Evolutionary conservation across 2,888 invertebrate genomes (phyloP), one percentile per base, ranked within the genome.

Genomic region (Clivina fossor): DNA sequence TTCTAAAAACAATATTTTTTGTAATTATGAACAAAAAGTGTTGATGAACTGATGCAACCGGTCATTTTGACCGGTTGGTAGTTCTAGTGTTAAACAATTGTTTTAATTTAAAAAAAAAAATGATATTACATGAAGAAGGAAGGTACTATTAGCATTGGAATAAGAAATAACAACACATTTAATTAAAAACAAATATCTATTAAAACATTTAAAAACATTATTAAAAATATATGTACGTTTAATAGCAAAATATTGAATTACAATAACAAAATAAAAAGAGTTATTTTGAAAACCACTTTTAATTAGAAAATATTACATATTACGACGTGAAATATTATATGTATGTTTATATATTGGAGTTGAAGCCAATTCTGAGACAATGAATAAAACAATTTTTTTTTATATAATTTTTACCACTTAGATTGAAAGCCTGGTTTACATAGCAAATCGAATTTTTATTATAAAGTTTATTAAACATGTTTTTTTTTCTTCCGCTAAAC

Each of bases 161-260:
- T n/a, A n/a, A n/a, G n/a, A n/a, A n/a, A n/a, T n/a, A 47, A 47
- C 32, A 47, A 47, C 22, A 32, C 32, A 32, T 37, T 47, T 49
- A 38, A 24, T 26, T 11, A 30, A 30, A n/a, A 30, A 30, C 4
- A 38, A 38, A 37, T 48, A 28, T 35, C 37, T 37, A 26, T 37
- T 16, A 49, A 50, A 41, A 50, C 28, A 20, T 40, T 41, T 40
- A 40, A 32, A 50, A 50, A 50, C 50, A 50, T 44, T 53, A 43
- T 53, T 43, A 53, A 53, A 53, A 53, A 53, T 53, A 53, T 53
- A 43, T 35, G 40, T n/a, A n/a, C n/a, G 22, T 53, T 53, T 53
- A 53, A 44, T 53, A 53, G 53, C 53, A 53, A 53, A 53, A 53
- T 41, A 53, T 53, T 15, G 24, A 40, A 53, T 53, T 37, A 53